Evolutionary conservation across 1,140 invertebrate species (phyloP).

Genomic region (Brachionus paranguensis): DNA sequence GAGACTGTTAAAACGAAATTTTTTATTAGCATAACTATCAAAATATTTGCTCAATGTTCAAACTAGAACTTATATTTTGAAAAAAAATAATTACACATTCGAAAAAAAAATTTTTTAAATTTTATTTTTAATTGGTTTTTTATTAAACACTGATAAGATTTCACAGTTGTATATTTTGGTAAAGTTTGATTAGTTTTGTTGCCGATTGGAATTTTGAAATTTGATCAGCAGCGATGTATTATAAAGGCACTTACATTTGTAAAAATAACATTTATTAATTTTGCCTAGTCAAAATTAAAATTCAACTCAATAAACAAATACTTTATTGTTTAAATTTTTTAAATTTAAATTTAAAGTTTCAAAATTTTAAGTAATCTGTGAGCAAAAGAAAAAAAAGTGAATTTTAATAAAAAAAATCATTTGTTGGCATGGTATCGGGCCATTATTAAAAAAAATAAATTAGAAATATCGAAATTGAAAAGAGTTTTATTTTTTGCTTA

Average conservation of each 20-base stretch:
- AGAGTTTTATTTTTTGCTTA: constrained; percentile 1
- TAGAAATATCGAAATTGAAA: not conserved
- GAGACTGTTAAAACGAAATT: not conserved
- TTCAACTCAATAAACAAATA: not conserved
- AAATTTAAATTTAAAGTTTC: not conserved
- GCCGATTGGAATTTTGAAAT: not conserved
- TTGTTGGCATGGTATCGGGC: constrained; percentile 5
- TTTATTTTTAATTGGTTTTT: not conserved
- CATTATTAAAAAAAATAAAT: not conserved
- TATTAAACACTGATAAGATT: not conserved
- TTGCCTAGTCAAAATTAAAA: not conserved
- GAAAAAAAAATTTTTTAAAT: not conserved
- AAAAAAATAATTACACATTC: not conserved
- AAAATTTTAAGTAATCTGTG: constrained; percentile 1
- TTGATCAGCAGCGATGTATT: not conserved
- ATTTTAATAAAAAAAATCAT: not conserved
- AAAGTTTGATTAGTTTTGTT: not conserved
- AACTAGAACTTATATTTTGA: not conserved
- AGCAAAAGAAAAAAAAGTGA: not conserved
- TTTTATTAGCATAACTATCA: not conserved
- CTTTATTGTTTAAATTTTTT: not conserved
- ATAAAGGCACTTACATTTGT: not conserved
- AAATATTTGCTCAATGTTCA: not conserved
- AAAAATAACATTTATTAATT: not conserved
- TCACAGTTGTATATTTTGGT: not conserved